Base-by-base conservation (phyloP, 2,888 invertebrate species). In the Agrilus mali region DNA sequence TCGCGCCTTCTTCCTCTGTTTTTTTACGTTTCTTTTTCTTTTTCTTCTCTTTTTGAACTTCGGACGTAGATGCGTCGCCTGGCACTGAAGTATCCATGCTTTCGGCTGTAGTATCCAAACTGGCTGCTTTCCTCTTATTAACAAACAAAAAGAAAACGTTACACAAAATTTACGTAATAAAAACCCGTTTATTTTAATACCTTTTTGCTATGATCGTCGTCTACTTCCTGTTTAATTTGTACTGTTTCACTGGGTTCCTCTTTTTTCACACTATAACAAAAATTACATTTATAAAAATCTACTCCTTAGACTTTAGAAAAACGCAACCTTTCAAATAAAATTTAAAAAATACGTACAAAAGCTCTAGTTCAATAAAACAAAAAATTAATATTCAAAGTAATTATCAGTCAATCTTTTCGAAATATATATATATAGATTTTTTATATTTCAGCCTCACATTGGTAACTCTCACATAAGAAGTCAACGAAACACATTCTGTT, bases 1-100 rank as follows among this genome's bases (percentile, higher is more conserved):
- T 56, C 4, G 66, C 67, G 15, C 65, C 63, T 15, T 62, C 64
- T 17, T 68, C 66, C 41, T 53, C 59, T 53, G 36, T 33, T 42
- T 53, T 61, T 58, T 72, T 72, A 50, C 74, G 77, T 57, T 73
- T 73, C 56, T 75, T 78, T 61, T 76, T 80, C 63, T 80, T 79
- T 62, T 76, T 78, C 63, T 78, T 78, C 56, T 77, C 78, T 64
- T 78, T 78, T 10, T 55, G 75, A 72, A 1, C 68, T 61, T 49
- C 10, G 10, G 27, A 27, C 27, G 10, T 27, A 8, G 27, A 27
- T 10, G 2, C 8, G 1, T 27, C 27, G 70, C 71, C 4, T 66
- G 61, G 49, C 8, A 54, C 49, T 1, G 57, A 49, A 8, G 47
- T 35, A 47, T 51, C 47, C 27, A 52, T 45, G 45, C 53, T 53